A percentile compares a stretch with the other conserved stretches of the same genome.
phyloP scores from a whole-genome alignment of 2,888 invertebrate genomes.

The Syritta pipiens region DNA sequence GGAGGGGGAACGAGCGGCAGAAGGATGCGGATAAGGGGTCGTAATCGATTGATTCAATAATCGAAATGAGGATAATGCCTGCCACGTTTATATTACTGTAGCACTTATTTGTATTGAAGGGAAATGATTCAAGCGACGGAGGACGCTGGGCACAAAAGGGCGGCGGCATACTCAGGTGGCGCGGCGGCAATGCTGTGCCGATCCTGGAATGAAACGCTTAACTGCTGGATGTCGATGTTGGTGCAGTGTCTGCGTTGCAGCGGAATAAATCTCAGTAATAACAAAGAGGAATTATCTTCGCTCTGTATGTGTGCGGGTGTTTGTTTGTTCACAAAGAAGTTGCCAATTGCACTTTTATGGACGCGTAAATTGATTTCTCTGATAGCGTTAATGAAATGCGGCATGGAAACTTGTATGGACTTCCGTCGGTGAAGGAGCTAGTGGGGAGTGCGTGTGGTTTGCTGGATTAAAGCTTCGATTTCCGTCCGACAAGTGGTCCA shows the following conservation, averaged over 20 bases:
- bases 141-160: conserved; percentile 39
- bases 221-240: conserved; percentile 45
- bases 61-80: conserved; percentile 69
- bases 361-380: conserved; percentile 51
- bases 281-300: conserved; percentile 69
- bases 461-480: no score
- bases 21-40: conserved; percentile 42
- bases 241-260: conserved; percentile 52
- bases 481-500: no score
- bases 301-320: conserved; percentile 23
- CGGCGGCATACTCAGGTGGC: conserved; percentile 48
- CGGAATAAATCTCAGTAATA: conserved; percentile 67
- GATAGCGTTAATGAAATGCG: conserved; percentile 38
- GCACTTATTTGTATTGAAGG: conserved; percentile 61
- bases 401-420: background rate
- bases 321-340: conserved; percentile 52
- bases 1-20: background rate
- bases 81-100: conserved; percentile 69
- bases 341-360: conserved; percentile 63
- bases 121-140: conserved; percentile 57
- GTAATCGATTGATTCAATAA: conserved; percentile 70
- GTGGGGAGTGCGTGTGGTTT: no score
- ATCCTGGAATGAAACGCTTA: conserved; percentile 46
- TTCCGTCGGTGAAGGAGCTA: no score
- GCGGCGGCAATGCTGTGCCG: conserved; percentile 2